A percentile compares a stretch with the other conserved stretches of the same genome.
Evolutionary conservation across 2,888 invertebrate genomes (phyloP).

Genomic region (Hypercompe scribonia): DNA sequence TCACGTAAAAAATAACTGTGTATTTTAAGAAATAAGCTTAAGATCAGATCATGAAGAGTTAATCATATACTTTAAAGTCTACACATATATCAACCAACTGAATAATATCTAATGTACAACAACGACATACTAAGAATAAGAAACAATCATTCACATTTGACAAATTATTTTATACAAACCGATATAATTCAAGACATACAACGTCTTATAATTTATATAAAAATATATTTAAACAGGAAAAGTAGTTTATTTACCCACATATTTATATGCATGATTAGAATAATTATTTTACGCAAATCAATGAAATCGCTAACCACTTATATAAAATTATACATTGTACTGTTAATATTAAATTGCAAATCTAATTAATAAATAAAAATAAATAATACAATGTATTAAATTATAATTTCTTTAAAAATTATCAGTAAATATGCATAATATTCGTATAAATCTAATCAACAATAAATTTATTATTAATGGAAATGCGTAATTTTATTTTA

Average conservation of each 20-base stretch:
- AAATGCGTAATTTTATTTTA: not conserved
- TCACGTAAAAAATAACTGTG: no score
- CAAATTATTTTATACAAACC: conserved; percentile 28
- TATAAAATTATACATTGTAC: no score
- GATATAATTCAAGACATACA: conserved; percentile 3
- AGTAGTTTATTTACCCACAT: not conserved
- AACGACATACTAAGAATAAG: not conserved
- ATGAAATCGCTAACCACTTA: not conserved
- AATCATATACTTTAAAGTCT: not conserved
- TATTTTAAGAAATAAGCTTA: no score
- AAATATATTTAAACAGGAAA: not conserved
- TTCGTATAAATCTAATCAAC: conserved; percentile 9
- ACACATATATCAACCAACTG: not conserved
- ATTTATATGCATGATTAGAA: not conserved
- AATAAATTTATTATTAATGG: not conserved
- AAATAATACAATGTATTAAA: not conserved
- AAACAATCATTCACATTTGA: conserved; percentile 56
- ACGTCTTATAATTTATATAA: not conserved
- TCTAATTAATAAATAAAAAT: no score
- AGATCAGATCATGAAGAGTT: no score
- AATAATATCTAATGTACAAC: not conserved
- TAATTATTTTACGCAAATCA: not conserved
- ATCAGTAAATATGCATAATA: not conserved
- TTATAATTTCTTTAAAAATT: not conserved
- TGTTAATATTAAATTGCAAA: not conserved